Base-by-base conservation (phyloP, 2,888 invertebrate genomes). In the Adelphocoris suturalis region DNA sequence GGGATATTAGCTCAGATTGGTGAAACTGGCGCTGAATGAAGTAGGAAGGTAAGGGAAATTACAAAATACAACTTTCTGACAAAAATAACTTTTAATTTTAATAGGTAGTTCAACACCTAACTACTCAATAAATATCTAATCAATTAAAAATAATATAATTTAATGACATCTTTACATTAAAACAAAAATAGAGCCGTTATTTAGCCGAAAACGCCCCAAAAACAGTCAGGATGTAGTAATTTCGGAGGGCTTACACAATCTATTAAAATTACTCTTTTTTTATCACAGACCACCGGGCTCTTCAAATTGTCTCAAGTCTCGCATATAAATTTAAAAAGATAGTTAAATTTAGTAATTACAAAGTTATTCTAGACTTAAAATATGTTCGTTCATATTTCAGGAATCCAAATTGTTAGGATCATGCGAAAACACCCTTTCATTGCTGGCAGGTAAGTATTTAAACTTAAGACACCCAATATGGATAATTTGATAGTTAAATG, bases 241-340 rank as follows among this genome's bases (percentile, higher is more conserved):
- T 23, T 68, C 68, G 68, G 68, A 68, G 68, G 68, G 68, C 68
- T 68, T 27, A 68, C 68, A 68, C 16, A n/a, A 7, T 16, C 57
- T 23, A 68, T 68, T 68, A 27, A 23, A 68, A 23, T 68, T 52
- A 13, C 13, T 52, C 52, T 52, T 68, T 68, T 61, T 68, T 68
- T 68, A 68, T 68, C 68, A 68, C 68, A 68, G 68, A 68, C 68
- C 68, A 68, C 68, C 68, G 68, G 68, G 68, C 68, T 68, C 68
- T 4, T 27, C 12, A 68, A 68, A n/a, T 19, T 68, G 68, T 68
- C 23, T 11, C 19, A 23, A 68, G 19, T 68, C 23, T 68, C 68
- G 68, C 23, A 2, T 68, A 68, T 52, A 52, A 52, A 52, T 48
- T 11, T 48, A 11, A 16, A 68, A 68, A 68, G 12, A 23, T 23